Conservation (phyloP, 2,888 invertebrate genomes). For the Elysia crispata region DNA sequence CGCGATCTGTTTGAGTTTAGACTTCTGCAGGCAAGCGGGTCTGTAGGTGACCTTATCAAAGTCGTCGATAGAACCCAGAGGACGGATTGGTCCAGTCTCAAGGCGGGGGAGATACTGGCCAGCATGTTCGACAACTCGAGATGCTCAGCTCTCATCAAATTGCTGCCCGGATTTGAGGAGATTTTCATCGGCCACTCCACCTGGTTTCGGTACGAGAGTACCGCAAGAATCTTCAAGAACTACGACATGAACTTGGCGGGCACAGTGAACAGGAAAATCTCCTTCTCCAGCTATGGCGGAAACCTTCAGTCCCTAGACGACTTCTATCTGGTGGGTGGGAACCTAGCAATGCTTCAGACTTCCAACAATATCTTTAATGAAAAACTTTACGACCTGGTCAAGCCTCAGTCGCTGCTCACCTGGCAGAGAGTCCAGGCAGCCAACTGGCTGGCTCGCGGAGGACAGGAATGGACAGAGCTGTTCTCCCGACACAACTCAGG, state of each 20-base stretch:
- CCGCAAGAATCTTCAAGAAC: constrained; percentile 74
- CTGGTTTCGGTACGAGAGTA: constrained; percentile 75
- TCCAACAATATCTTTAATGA: constrained; percentile 74
- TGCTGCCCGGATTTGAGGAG: constrained; percentile 72
- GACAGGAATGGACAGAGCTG: constrained; percentile 69
- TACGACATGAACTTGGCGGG: constrained; percentile 70
- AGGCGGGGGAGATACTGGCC: no score
- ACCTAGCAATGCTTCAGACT: constrained; percentile 75
- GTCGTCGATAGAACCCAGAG: no score
- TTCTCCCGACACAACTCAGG: constrained; percentile 72
- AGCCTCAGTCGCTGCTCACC: constrained; percentile 69
- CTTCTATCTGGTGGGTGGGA: constrained; percentile 71
- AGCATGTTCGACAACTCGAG: no score
- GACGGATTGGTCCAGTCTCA: no score
- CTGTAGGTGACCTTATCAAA: no score
- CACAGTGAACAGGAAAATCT: constrained; percentile 63
- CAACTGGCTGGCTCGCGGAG: constrained; percentile 73
- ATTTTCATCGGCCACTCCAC: constrained; percentile 75
- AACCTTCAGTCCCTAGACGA: constrained; percentile 74
- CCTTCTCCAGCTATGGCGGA: constrained; percentile 76
- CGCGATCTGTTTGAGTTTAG: no score
- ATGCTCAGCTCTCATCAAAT: no score
- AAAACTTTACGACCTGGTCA: constrained; percentile 66
- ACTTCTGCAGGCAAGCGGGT: no score
- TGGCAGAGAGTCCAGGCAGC: constrained; percentile 75